Conservation (phyloP, 2,888 invertebrate species). For the Drosophila hamatofila region DNA sequence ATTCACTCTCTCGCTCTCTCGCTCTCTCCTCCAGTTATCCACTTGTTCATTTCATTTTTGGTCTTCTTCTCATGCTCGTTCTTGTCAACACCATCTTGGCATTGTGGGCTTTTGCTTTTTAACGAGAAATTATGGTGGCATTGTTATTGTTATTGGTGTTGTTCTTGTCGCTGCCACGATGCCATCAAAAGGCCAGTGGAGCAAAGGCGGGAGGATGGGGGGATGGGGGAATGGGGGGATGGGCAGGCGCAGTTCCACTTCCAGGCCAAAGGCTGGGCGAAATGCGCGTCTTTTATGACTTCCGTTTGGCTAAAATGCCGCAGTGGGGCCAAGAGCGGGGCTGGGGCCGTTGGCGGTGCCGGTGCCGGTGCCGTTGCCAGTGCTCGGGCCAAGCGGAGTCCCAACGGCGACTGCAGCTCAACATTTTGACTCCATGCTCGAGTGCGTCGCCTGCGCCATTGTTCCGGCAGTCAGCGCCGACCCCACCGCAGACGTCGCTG, state of each 20-base stretch:
- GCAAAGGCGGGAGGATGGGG: not conserved
- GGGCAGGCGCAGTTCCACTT: not conserved
- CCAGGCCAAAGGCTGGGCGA: slow-evolving; percentile 26
- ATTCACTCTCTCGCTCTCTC: not conserved
- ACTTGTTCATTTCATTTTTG: slow-evolving; percentile 5
- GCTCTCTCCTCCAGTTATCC: not conserved
- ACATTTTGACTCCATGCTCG: slow-evolving; percentile 72
- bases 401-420: slow-evolving; percentile 65
- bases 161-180: slow-evolving; percentile 49
- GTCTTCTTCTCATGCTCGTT: slow-evolving; percentile 19
- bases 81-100: slow-evolving; percentile 59
- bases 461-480: slow-evolving; percentile 28
- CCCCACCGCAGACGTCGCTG: slow-evolving; percentile 24
- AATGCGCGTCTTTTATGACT: slow-evolving; percentile 77
- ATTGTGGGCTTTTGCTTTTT: slow-evolving; percentile 65
- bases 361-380: not conserved
- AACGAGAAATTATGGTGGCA: slow-evolving; percentile 75
- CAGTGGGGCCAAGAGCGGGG: slow-evolving; percentile 47
- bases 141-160: slow-evolving; percentile 62
- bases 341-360: not conserved
- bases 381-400: slow-evolving; percentile 28
- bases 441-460: slow-evolving; percentile 62
- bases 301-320: slow-evolving; percentile 75
- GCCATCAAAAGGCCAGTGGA: slow-evolving; percentile 46
- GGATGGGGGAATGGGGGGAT: not conserved